Evolutionary conservation across 2,113 vertebrate genomes (phyloP).

Genomic region (Cheirogaleus medius): DNA sequence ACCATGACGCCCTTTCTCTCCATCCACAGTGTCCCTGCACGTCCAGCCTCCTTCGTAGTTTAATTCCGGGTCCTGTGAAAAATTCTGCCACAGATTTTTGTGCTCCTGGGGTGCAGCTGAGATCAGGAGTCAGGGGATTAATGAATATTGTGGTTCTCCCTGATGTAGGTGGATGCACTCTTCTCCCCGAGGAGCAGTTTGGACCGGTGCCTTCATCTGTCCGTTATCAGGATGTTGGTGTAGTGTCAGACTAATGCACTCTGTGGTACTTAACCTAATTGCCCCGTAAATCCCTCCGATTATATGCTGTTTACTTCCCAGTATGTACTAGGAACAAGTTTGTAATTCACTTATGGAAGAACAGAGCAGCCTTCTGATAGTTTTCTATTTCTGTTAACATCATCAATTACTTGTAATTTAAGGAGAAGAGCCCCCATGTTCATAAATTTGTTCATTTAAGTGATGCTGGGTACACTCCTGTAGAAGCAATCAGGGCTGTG

Average conservation of each 20-base stretch:
- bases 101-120: not conserved
- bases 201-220: slow-evolving; percentile 31
- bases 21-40: fast-evolving
- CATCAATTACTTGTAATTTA: not conserved
- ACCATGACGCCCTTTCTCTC: fast-evolving
- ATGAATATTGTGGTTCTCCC: not conserved
- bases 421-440: not conserved
- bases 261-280: slow-evolving; percentile 74
- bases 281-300: slow-evolving; percentile 64
- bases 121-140: not conserved
- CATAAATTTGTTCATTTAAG: no score
- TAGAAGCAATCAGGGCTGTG: no score
- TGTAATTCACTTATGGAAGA: not conserved
- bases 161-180: not conserved
- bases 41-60: not conserved
- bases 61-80: not conserved
- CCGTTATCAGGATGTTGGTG: slow-evolving; percentile 60
- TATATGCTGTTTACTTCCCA: slow-evolving; percentile 64
- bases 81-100: not conserved
- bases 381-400: not conserved
- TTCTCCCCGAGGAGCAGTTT: slow-evolving; percentile 34
- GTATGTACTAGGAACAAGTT: slow-evolving; percentile 49
- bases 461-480: fast-evolving
- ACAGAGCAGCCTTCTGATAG: not conserved
- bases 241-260: slow-evolving; percentile 58